These are phyloP conservation scores for Oncorhynchus keta DNA, from an alignment of 2,113 vertebrate genomes.

Conservation along the genomic window DNA sequence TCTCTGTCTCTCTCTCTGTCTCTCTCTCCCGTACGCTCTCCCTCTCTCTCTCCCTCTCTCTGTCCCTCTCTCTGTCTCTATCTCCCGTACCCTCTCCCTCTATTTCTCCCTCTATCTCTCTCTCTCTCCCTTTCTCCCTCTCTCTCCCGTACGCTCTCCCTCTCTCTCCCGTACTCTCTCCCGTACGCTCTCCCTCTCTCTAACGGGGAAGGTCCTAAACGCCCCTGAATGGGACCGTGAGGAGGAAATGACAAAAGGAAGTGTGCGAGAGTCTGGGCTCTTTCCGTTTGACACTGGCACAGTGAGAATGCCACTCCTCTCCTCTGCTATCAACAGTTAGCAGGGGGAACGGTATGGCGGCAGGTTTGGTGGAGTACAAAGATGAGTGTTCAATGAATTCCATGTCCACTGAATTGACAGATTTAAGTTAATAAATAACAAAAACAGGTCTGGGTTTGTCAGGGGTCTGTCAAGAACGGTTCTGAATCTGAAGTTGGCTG, in stretches of 20 bases:
- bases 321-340: constrained; percentile 30
- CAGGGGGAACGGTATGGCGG: constrained; percentile 11
- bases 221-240: constrained; percentile 34
- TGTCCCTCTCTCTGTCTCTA: too few relatives aligned
- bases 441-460: background rate
- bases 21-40: too few relatives aligned
- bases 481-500: too few relatives aligned
- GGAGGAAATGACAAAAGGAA: constrained; percentile 74
- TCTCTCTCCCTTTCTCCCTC: too few relatives aligned
- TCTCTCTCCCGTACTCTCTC: constrained; percentile 1
- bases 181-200: constrained; percentile 11
- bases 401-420: background rate
- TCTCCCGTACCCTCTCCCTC: too few relatives aligned
- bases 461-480: too few relatives aligned
- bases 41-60: too few relatives aligned
- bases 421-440: background rate
- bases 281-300: constrained; percentile 63
- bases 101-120: too few relatives aligned
- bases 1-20: too few relatives aligned
- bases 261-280: constrained; percentile 55
- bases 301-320: constrained; percentile 28
- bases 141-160: too few relatives aligned
- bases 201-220: constrained; percentile 23
- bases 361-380: background rate
- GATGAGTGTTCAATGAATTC: constrained; percentile 3